These are phyloP conservation scores for Rapana venosa DNA, from an alignment of 2,888 invertebrate genomes.

Conservation along the genomic window DNA sequence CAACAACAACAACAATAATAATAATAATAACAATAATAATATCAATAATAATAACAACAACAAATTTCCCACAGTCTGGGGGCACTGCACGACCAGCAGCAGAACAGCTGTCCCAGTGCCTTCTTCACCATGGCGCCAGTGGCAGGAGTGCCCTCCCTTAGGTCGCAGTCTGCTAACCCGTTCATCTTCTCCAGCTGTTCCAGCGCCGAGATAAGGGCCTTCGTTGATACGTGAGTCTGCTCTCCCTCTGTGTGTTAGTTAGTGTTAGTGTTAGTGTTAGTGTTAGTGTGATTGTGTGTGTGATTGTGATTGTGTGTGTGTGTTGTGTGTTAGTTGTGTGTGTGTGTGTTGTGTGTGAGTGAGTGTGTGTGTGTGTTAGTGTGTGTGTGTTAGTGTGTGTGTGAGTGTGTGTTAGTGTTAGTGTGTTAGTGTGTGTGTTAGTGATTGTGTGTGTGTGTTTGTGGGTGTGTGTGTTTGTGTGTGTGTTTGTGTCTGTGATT, in stretches of 20 bases:
- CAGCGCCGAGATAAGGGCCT: not conserved
- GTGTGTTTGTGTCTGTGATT: not conserved
- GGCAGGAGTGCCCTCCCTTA: constrained; percentile 26
- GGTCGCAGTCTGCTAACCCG: constrained; percentile 9
- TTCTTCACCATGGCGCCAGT: constrained; percentile 39
- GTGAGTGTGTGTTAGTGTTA: not conserved
- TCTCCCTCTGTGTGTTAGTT: not conserved
- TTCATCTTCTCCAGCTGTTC: constrained; percentile 41
- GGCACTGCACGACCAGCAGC: constrained; percentile 30
- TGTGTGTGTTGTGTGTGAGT: not conserved
- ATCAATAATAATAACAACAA: too few species aligned
- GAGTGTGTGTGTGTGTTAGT: not conserved
- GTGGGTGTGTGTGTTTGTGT: not conserved
- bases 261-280: not conserved
- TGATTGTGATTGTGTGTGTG: not conserved
- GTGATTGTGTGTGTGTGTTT: not conserved
- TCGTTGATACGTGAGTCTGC: constrained; percentile 13
- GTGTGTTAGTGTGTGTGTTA: not conserved
- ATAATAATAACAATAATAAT: too few species aligned
- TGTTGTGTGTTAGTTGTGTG: not conserved
- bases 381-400: not conserved
- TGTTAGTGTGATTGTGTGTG: not conserved
- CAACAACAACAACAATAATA: too few species aligned
- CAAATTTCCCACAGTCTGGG: not conserved
- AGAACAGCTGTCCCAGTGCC: constrained; percentile 11